Evolutionary conservation across 2,888 invertebrate species (phyloP).

Genomic region (Temnothorax unifasciatus): DNA sequence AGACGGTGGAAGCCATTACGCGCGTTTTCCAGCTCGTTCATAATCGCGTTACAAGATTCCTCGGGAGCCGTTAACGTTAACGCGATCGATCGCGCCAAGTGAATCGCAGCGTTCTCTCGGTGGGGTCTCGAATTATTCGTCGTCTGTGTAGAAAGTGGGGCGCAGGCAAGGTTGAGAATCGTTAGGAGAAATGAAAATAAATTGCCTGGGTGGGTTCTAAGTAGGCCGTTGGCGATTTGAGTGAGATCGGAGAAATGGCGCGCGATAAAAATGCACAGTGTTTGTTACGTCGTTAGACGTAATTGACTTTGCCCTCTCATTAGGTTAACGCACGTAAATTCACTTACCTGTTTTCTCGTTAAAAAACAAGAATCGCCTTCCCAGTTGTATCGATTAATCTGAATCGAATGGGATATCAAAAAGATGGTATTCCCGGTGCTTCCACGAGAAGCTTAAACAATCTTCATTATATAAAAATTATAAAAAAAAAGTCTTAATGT

Average conservation of each 20-base stretch:
- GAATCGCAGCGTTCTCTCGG: constrained; percentile 54
- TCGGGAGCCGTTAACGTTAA: constrained; percentile 53
- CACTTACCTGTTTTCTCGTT: not conserved
- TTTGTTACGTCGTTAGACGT: constrained; percentile 68
- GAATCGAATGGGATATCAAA: not conserved
- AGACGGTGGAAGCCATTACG: constrained; percentile 42
- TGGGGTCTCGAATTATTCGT: constrained; percentile 41
- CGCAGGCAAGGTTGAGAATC: constrained; percentile 52
- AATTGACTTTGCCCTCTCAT: constrained; percentile 52
- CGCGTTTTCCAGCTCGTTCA: constrained; percentile 39
- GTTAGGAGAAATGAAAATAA: constrained; percentile 77
- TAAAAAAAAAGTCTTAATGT: not conserved
- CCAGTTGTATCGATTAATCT: not conserved
- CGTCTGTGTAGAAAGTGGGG: constrained; percentile 27
- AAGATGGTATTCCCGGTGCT: too few species aligned
- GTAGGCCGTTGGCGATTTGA: constrained; percentile 58
- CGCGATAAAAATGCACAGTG: constrained; percentile 70
- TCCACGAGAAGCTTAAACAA: not conserved
- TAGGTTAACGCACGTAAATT: constrained; percentile 67
- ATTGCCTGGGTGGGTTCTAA: constrained; percentile 66
- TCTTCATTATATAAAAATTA: not conserved
- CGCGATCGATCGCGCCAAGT: constrained; percentile 70
- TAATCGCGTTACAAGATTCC: constrained; percentile 51
- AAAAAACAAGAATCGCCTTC: not conserved
- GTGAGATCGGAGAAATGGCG: constrained; percentile 72